Base-by-base conservation (phyloP, 2,888 invertebrate genomes). In the Panopea generosa region DNA sequence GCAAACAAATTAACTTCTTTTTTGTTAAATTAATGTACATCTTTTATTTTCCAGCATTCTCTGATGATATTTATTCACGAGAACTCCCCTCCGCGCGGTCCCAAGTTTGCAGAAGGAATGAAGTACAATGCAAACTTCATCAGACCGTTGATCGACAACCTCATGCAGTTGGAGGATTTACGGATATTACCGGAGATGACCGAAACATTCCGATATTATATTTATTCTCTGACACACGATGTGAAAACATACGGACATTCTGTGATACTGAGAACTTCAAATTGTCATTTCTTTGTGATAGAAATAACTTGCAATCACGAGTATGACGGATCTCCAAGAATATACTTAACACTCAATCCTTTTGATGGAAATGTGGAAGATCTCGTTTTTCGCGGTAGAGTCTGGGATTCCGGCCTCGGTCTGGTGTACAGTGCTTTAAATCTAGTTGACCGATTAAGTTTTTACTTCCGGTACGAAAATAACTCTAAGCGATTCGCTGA, bases 321-420 rank as follows among this genome's bases (percentile, higher is more conserved):
- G 61, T 77, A 71, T 45, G 81, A 81, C 55, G 77, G 81, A 2
- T 61, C 53, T 9, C 75, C 77, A 16, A 67, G 81, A 50, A 33
- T 81, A 27, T 81, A 66, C 33, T 26, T 81, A 29, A 62, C 60
- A 14, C 50, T 77, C n/a, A 71, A 71, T 18, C 29, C 38, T n/a
- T 81, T 74, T 43, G 33, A 57, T 33, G 81, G 77, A n/a, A 62
- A 77, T 38, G 62, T 38, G 3, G 72, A 74, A 33, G 72, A 77
- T 49, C 77, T 81, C 60, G 27, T 69, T 24, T 77, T 77, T 56
- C 70, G 81, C 47, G 81, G 81, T 22, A 67, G 81, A 57, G 59
- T 81, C 11, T 81, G 81, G 81, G 81, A 72, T 22, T 71, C 81
- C 33, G 81, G 81, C 33, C 63, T 81, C 20, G 77, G 74, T 22